Conservation (phyloP, 2,888 invertebrate genomes). For the Lasius fuliginosus region DNA sequence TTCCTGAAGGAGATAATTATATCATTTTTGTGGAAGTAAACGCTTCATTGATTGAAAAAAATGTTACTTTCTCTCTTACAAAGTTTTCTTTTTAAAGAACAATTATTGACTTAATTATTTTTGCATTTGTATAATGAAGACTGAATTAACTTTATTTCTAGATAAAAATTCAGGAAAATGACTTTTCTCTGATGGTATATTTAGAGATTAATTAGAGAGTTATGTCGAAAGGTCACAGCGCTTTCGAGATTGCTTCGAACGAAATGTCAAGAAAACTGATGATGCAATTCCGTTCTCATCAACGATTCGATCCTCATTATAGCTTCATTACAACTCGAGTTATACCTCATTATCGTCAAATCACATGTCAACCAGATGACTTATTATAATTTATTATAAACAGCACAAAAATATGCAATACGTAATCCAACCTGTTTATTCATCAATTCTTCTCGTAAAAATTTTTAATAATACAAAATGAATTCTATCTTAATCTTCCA, state of each 20-base stretch:
- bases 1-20: background rate
- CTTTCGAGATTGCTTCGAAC: conserved; percentile 10
- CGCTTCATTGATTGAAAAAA: conserved; percentile 17
- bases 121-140: background rate
- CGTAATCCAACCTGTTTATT: background rate
- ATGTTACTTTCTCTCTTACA: conserved; percentile 21
- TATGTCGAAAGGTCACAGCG: conserved; percentile 16
- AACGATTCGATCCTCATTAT: background rate
- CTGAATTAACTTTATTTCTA: background rate
- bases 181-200: background rate
- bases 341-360: conserved; percentile 18
- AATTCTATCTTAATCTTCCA: too few species aligned
- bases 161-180: background rate
- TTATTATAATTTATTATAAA: conserved; percentile 1
- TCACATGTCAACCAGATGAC: background rate
- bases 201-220: background rate
- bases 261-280: conserved; percentile 52
- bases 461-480: too few species aligned
- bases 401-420: background rate
- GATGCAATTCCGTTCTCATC: conserved; percentile 35
- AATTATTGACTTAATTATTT: conserved; percentile 15
- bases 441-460: too few species aligned
- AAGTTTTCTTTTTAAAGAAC: conserved; percentile 30
- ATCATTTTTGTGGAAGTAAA: conserved; percentile 11
- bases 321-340: background rate